Base-by-base conservation (phyloP, 2,113 vertebrate species). In the Hucho hucho region DNA sequence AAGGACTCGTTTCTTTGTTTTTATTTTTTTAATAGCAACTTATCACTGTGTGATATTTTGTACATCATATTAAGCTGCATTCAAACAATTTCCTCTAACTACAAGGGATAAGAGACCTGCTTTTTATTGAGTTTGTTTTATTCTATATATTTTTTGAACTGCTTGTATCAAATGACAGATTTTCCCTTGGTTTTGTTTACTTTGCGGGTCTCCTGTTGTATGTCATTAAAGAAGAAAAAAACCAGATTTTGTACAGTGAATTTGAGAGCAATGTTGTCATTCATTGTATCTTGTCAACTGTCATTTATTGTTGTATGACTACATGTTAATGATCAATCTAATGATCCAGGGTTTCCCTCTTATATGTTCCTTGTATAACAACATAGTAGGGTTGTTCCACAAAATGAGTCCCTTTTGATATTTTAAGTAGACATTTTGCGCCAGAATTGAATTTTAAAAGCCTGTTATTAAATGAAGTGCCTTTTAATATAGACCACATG, bases 21-120 rank as follows among this genome's bases (percentile, higher is more conserved):
- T 90, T 91, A 87, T 89, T 91, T 91, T 92, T 92, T 93, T 90
- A 90, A 88, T 91, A 87, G 77, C 91, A 94, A 89, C 85, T 95
- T 96, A 95, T 96, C 95, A 96, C 95, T 95, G 93, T 96, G 95
- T 96, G 95, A 96, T 95, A 95, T 93, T 95, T 93, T 93, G 89
- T 89, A 94, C 87, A 92, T 92, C 91, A 93, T 92, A 93, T 93
- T 92, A 93, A 89, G 86, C 92, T 92, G 87, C 89, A 92, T 91
- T 93, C 83, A 85, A 92, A 90, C 84, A 70, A 86, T 90, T 83
- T 92, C 86, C 89, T 93, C 88, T 83, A 90, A 91, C 80, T 88
- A 88, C 88, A 91, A 91, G 89, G 89, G 88, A 92, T 86, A 87
- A 91, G 86, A 91, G 88, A 89, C 91, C 88, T 91, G 88, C 90